Evolutionary conservation across 1,140 invertebrate species (phyloP), one percentile per base, ranked within the genome.

Genomic region (Aphaenogaster ashmeadi): DNA sequence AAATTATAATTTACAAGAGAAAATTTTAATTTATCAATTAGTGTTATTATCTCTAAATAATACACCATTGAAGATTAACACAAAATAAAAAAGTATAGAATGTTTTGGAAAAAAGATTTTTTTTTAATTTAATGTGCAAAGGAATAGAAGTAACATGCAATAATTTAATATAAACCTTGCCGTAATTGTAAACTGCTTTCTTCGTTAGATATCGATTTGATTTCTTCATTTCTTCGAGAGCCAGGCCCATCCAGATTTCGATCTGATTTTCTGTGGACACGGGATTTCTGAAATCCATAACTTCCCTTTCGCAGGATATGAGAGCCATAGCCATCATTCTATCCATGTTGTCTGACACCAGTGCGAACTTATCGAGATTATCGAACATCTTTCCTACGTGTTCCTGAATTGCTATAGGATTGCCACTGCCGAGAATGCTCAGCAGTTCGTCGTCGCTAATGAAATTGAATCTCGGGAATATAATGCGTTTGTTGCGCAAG

Each of bases 331-430:
- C 98, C 27, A 97, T 94, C 1, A 96, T 96, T 58, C 96, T 95
- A 75, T 97, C 96, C 5, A 96, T 96, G 78, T 95, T 96, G 90
- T 97, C 97, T 44, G 96, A 95, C 47, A 95, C 95, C 83, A 98
- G 95, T 74, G 96, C 96, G 78, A 99, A 95, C 66, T 97, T 97
- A 90, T 97, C 97, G 15, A 99, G 97, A 93, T 99, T 99, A 93
- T 99, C 98, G 95, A 98, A 99, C 98, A 99, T 99, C 96, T 99
- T 99, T 66, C 98, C 98, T 96, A 99, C 98, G 92, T 99, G 98
- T 92, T 98, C 98, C 95, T 99, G 98, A 18, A 99, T 98, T 93
- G 97, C 97, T 71, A 95, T 96, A 27, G 97, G 97, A 85, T 98
- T 97, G 90, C 97, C 98, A 91, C 97, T 98, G 41, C 98, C 98